A percentile compares a stretch with the other conserved stretches of the same genome.
These are phyloP conservation scores for Spodoptera litura DNA, from an alignment of 1,140 invertebrate genomes.

Conservation along the genomic window DNA sequence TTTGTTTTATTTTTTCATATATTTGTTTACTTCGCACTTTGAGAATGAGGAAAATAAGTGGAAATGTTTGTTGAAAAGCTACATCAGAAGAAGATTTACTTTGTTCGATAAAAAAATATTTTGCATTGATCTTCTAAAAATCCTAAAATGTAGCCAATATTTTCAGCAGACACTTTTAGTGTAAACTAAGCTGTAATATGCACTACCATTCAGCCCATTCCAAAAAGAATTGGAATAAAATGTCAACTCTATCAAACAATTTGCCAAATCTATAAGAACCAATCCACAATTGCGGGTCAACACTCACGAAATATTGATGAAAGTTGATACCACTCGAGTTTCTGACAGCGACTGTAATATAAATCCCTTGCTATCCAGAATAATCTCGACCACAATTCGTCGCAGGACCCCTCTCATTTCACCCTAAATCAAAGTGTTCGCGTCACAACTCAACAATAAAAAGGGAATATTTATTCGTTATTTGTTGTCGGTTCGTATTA, in stretches of 20 bases:
- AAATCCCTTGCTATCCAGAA: conserved; percentile 76
- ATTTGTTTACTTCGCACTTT: conserved; percentile 32
- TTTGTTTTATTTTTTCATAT: conserved; percentile 40
- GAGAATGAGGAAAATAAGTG: conserved; percentile 5
- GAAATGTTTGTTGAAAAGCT: neutral
- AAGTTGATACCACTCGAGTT: conserved; percentile 73
- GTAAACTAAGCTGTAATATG: too few relatives aligned
- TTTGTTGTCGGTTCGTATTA: conserved; percentile 84
- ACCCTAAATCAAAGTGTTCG: conserved; percentile 82
- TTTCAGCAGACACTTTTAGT: too few relatives aligned
- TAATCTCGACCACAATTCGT: conserved; percentile 82
- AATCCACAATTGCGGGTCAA: conserved; percentile 53
- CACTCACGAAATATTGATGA: conserved; percentile 71
- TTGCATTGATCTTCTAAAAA: too few relatives aligned
- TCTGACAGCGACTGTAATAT: conserved; percentile 73
- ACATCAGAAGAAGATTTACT: neutral
- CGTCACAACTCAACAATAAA: conserved; percentile 82
- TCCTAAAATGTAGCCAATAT: too few relatives aligned
- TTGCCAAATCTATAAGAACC: conserved; percentile 48
- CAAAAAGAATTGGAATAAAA: conserved; percentile 5
- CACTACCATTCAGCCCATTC: neutral
- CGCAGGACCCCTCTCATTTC: conserved; percentile 72
- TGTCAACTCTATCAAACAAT: conserved; percentile 46
- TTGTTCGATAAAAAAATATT: too few relatives aligned
- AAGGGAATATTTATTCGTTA: conserved; percentile 83